phyloP scores from a whole-genome alignment of 2,888 invertebrate genomes.

The Zaprionus obscuricornis region DNA sequence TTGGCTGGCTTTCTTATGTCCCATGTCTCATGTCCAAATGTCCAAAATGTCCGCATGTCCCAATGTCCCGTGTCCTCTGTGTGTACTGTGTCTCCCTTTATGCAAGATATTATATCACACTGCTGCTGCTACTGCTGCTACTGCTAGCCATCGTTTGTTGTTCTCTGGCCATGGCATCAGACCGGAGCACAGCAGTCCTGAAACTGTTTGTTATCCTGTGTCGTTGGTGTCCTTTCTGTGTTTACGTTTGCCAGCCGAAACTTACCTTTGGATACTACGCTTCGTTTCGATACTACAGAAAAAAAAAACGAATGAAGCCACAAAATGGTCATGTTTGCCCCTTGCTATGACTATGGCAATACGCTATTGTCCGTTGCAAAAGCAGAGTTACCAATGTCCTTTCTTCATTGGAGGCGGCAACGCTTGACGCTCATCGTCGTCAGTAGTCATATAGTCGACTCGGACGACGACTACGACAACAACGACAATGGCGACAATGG shows the following conservation, averaged over 20 bases:
- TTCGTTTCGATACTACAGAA: too few species aligned
- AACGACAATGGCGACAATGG: too few species aligned
- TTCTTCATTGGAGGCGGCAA: conserved; percentile 37
- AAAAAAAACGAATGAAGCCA: conserved; percentile 55
- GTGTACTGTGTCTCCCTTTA: conserved; percentile 75
- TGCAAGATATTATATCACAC: conserved; percentile 77
- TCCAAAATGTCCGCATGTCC: too few species aligned
- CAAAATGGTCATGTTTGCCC: conserved; percentile 78
- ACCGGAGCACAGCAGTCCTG: conserved; percentile 3
- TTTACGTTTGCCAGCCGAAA: conserved; percentile 60
- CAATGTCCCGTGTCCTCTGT: background rate
- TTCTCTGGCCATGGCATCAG: conserved; percentile 14
- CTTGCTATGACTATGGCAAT: conserved; percentile 37
- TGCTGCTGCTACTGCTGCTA: too few species aligned
- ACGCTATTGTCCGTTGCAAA: conserved; percentile 12
- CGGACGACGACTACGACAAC: conserved; percentile 3
- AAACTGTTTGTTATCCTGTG: conserved; percentile 30
- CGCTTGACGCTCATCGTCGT: conserved; percentile 34
- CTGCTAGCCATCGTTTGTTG: conserved; percentile 40
- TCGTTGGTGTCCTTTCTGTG: conserved; percentile 47
- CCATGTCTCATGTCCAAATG: too few species aligned
- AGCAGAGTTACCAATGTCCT: conserved; percentile 37
- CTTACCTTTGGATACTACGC: conserved; percentile 74
- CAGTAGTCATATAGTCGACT: conserved; percentile 25
- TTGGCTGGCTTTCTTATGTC: conserved; percentile 72